Evolutionary conservation across 2,113 vertebrate species (phyloP), one percentile per base, ranked within the genome.

Genomic region (Stigmatopora nigra): DNA sequence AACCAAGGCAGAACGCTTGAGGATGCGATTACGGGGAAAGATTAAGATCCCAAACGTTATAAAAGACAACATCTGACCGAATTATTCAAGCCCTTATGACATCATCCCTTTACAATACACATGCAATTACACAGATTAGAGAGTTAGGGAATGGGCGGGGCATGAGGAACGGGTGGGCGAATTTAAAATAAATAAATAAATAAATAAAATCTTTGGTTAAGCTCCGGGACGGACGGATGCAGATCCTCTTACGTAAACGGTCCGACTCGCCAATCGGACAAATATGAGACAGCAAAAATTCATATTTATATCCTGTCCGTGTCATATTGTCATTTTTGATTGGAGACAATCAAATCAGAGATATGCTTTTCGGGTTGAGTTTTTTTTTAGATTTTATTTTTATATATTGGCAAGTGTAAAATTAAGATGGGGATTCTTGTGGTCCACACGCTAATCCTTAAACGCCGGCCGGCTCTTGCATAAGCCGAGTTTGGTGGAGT

Each of bases 241-340:
- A 82, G 85, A 89, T 89, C 86, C 83, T 83, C 84, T 89, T 89
- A 89, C 80, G 84, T 84, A 89, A 89, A n/a, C 77, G 59, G 68
- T 52, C 78, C 68, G 62, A 76, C 81, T 73, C 69, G n/a, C 69
- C 65, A 67, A 72, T 71, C 62, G 38, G 56, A 59, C 31, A 70
- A 70, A 64, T 48, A 59, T 51, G 35, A 65, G 62, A 31, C 35
- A 13, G 19, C 46, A 56, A 20, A 61, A 58, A 64, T 10, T 13
- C 14, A 41, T 17, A 14, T 47, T 38, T 31, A 20, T 58, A 17
- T 8, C 6, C 46, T 19, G 45, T 31, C n/a, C 20, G 4, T 5
- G 7, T 6, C 13, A 5, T 20, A 6, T 53, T 19, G 19, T 19
- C 9, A 53, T 53, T 22, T 22, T 8, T 25, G 1, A 11, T 22